Evolutionary conservation across 2,113 vertebrate genomes (phyloP), one percentile per base, ranked within the genome.

Genomic region (Melanerpes aurifrons): DNA sequence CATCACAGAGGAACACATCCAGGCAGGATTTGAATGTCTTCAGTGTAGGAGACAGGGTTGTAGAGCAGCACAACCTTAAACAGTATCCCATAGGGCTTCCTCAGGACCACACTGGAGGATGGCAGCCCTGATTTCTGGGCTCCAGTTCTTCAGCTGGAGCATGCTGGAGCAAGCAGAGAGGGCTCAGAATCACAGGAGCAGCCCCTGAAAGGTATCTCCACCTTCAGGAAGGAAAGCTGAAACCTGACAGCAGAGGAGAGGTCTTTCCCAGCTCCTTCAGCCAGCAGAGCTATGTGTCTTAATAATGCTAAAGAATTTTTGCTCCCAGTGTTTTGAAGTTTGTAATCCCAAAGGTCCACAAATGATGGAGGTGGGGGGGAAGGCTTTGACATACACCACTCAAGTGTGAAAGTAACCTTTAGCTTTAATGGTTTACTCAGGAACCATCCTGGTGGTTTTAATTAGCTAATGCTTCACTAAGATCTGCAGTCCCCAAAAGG

Each of bases 341-440:
- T 82, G 31, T 57, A 89, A 87, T 54, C 71, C 63, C 91, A 62
- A 59, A 67, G 40, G 63, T 58, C 89, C 63, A 76, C 68, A 92
- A 96, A 91, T 67, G 32, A 32, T 32, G 53, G 53, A 79, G 88
- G n/a, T n/a, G 37, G 68, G 50, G 58, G 79, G 90, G 74, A 89
- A 82, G 71, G 19, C 87, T 97, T 97, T 96, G 95, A 95, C 93
- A 94, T 93, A 85, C 70, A 95, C 88, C 85, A 94, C 78, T 97
- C 94, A 96, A 96, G 94, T 97, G 90, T 97, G 96, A 97, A 97
- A 98, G 93, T 97, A 97, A 97, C 88, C 95, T 96, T 97, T 97
- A 87, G 73, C 72, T 97, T 96, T 94, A 97, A 95, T 96, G 64
- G 74, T 97, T 97, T 96, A 94, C 92, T 97, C 93, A 95, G 95